Base-by-base conservation (phyloP, 2,888 invertebrate species). In the Thalpophila matura region DNA sequence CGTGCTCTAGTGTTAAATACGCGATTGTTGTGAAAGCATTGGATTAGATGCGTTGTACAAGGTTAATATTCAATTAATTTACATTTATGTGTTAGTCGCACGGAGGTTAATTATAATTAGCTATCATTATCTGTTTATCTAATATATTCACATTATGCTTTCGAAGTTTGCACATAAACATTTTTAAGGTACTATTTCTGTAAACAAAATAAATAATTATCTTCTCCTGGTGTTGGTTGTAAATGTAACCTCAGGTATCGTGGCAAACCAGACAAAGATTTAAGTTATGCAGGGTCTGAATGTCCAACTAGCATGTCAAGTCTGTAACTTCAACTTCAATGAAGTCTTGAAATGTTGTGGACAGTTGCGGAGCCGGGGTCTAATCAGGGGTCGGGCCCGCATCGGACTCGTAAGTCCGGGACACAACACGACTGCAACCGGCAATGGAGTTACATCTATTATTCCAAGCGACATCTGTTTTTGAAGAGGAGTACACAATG, bases 31-130 rank as follows among this genome's bases (percentile, higher is more conserved):
- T 76, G 78, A 74, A 87, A 86, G 53, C 53, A 45, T 70, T 67
- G 80, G 83, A 80, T 86, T 80, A 86, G 80, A 78, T 80, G 81
- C 76, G 66, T 68, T 71, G 64, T 76, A 61, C 84, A 83, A 84
- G 87, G 84, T 74, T 85, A 68, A 72, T 77, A 77, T 81, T 82
- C 80, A 80, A 81, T 83, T 85, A 85, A 87, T 85, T 87, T 85
- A 74, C 82, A 81, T 84, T 79, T 69, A 70, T 77, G 67, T 74
- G 67, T 76, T 76, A 76, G 77, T 79, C 72, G 64, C 74, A 68
- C 71, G 74, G 72, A 74, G 62, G 62, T 74, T 57, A 53, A 37
- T 59, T 72, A 50, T 62, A 75, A 76, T 73, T 62, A 58, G 24
- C 27, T 37, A 33, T 33, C 58, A 54, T 69, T 62, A 56, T 59